A percentile compares a stretch with the other conserved stretches of the same genome.
phyloP scores from a whole-genome alignment of 1,140 invertebrate genomes.

The Phthorimaea operculella region DNA sequence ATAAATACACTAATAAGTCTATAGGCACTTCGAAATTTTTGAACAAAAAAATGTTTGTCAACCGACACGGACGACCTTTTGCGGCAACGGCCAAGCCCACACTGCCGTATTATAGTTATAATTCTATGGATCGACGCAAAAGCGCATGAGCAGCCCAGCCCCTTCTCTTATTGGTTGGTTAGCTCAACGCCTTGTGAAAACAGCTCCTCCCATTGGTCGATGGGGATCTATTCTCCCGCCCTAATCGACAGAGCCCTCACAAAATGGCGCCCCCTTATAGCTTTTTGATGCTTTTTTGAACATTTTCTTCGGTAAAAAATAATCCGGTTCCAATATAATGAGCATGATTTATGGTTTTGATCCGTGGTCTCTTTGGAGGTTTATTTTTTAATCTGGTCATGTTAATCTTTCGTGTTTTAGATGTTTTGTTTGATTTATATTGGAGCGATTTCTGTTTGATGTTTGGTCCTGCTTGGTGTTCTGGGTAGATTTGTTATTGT shows the following conservation, averaged over 20 bases:
- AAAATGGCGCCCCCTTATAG: constrained; percentile 65
- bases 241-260: constrained; percentile 45
- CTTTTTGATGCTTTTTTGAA: constrained; percentile 65
- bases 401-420: constrained; percentile 57
- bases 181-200: constrained; percentile 53
- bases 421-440: constrained; percentile 40
- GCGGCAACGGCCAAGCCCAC: constrained; percentile 54
- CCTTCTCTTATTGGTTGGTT: constrained; percentile 36
- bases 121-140: constrained; percentile 63
- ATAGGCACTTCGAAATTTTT: constrained; percentile 56
- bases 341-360: constrained; percentile 66
- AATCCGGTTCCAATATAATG: constrained; percentile 67
- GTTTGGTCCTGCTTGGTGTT: constrained; percentile 5
- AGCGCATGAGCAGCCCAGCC: constrained; percentile 53
- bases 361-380: constrained; percentile 42
- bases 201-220: constrained; percentile 29
- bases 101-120: constrained; percentile 64
- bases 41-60: constrained; percentile 33
- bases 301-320: constrained; percentile 66
- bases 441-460: constrained; percentile 30
- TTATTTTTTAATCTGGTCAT: constrained; percentile 50
- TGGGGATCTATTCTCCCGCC: constrained; percentile 54
- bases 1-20: constrained; percentile 38
- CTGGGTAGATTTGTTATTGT: constrained; percentile 13
- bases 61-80: constrained; percentile 36